Evolutionary conservation across 2,113 vertebrate genomes (phyloP), one percentile per base, ranked within the genome.

Genomic region (Oreocharis arfaki): DNA sequence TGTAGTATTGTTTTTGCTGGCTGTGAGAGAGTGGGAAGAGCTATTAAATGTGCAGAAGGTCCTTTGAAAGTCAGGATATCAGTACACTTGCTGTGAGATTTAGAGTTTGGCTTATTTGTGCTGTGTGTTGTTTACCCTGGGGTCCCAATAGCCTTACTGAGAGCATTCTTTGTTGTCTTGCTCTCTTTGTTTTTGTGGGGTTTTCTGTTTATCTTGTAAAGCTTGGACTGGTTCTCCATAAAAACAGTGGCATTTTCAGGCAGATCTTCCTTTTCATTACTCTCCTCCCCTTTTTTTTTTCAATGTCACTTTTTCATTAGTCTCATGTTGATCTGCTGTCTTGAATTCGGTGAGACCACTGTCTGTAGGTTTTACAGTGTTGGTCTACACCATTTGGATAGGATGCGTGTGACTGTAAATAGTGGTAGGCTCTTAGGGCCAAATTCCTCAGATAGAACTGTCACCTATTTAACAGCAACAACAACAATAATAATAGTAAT

Each of bases 41-140:
- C 88, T 92, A 84, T 90, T 78, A 89, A 86, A 90, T 90, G 76
- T 89, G 87, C 60, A 86, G 64, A 77, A 89, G 76, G 90, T 87
- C 64, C 77, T 96, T 71, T 94, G 92, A 92, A 97, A 95, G 92
- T 93, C 83, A 90, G 76, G 60, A 3, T 81, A 93, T 90, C 47
- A 27, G 86, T 68, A 33, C 56, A 21, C 80, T 93, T 89, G 69
- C 86, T 79, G 80, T 87, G 83, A 84, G 94, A 73, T 92, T 75
- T 60, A 81, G 95, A 90, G 42, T 68, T 86, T 87, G 90, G 57
- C 88, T 86, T 30, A 24, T 83, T 35, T 80, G 0, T 92, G 71
- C 60, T 86, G 37, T 24, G 3, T 78, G 50, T 85, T 93, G 85
- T 96, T 93, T 92, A 86, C 83, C 49, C 56, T 44, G 5, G 32